These are phyloP conservation scores for Odontophorus gujanensis DNA, from an alignment of 2,113 vertebrate species.

Conservation along the genomic window DNA sequence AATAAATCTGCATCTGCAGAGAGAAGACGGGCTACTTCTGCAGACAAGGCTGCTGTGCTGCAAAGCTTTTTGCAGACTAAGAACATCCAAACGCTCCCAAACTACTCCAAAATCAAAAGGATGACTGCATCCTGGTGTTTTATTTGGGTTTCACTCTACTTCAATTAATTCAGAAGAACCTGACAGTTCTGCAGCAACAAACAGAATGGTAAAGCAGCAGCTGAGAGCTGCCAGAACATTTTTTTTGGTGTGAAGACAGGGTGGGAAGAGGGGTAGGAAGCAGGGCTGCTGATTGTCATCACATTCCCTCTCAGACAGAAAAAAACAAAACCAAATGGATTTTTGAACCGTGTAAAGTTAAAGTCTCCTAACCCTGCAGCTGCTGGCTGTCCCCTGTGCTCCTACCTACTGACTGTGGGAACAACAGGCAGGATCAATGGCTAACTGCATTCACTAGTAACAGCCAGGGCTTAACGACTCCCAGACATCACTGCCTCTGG, in stretches of 20 bases:
- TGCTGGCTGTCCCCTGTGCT: neutral
- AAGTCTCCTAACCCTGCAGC: neutral
- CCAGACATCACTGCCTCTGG: neutral
- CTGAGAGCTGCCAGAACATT: neutral
- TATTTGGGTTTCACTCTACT: neutral
- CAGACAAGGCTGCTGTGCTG: neutral
- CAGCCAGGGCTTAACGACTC: neutral
- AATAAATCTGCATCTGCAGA: neutral
- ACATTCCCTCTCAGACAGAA: neutral
- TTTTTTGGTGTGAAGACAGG: neutral
- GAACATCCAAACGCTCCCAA: neutral
- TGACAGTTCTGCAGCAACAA: neutral
- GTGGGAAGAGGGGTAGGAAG: neutral
- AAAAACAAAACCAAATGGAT: neutral
- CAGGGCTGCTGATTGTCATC: neutral
- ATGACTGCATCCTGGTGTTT: neutral
- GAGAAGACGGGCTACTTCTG: neutral
- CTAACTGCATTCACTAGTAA: neutral
- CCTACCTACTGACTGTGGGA: neutral
- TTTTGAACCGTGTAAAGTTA: neutral
- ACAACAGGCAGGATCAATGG: neutral
- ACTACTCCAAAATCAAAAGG: neutral
- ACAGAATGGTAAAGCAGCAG: neutral
- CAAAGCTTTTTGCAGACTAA: neutral
- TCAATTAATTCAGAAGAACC: constrained; percentile 14